Percentiles rank a stretch among this genome's conserved stretches.
These are phyloP conservation scores for Acronicta aceris DNA, from an alignment of 2,888 invertebrate species.

Conservation along the genomic window DNA sequence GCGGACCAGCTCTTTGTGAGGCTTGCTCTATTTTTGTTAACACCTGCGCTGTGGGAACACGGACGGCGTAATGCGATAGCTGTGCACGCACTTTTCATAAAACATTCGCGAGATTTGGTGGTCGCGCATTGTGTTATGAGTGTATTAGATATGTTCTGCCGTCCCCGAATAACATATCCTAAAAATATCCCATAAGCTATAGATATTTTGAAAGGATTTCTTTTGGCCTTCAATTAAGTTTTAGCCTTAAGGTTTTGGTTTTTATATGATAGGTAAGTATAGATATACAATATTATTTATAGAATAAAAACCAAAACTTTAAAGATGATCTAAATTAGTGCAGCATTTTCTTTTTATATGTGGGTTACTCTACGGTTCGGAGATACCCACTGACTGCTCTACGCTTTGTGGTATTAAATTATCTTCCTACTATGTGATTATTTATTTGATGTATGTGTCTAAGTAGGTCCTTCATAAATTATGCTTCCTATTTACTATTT, in stretches of 20 bases:
- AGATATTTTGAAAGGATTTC: neutral
- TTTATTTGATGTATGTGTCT: constrained; percentile 13
- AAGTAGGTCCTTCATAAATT: neutral
- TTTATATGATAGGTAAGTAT: too few relatives aligned
- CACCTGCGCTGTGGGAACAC: constrained; percentile 79
- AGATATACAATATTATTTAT: too few relatives aligned
- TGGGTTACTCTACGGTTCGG: too few relatives aligned
- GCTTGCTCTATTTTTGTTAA: constrained; percentile 81
- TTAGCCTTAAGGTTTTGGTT: too few relatives aligned
- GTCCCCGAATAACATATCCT: constrained; percentile 1
- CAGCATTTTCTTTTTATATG: too few relatives aligned
- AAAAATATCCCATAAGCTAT: too few relatives aligned
- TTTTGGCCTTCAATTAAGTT: neutral
- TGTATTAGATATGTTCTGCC: constrained; percentile 12
- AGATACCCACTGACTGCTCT: too few relatives aligned
- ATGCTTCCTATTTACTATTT: neutral
- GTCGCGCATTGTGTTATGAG: constrained; percentile 21
- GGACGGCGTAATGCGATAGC: constrained; percentile 76
- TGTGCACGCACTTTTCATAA: constrained; percentile 23
- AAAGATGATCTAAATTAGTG: too few relatives aligned
- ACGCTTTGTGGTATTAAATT: neutral
- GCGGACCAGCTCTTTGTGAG: constrained; percentile 33
- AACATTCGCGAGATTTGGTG: constrained; percentile 16
- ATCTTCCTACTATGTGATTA: neutral
- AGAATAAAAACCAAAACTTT: too few relatives aligned